phyloP scores from a whole-genome alignment of 2,888 invertebrate species.

The Pristionchus entomophagus region DNA sequence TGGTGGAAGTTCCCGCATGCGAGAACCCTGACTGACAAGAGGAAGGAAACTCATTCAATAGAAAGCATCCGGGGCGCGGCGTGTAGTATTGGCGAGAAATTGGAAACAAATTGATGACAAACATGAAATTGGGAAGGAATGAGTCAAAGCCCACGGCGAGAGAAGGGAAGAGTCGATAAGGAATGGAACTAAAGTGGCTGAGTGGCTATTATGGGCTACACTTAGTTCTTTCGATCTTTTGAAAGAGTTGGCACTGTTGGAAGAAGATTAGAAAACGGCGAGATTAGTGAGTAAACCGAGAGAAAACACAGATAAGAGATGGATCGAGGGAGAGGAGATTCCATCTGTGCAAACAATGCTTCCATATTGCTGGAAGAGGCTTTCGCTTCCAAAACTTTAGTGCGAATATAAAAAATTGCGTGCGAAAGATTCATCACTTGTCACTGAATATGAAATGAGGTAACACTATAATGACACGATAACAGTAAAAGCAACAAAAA shows the following conservation, averaged over 20 bases:
- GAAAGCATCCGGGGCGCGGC: not conserved
- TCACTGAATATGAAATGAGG: too few relatives aligned
- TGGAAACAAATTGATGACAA: constrained; percentile 10
- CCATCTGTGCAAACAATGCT: not conserved
- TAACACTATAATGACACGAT: too few relatives aligned
- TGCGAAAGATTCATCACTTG: too few relatives aligned
- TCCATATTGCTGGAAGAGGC: too few relatives aligned
- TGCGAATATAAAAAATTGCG: too few relatives aligned
- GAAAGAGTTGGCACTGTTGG: not conserved
- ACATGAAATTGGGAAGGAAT: not conserved
- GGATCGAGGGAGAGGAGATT: not conserved
- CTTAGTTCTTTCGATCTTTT: not conserved
- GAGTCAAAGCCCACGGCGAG: not conserved
- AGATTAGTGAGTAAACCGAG: constrained; percentile 6
- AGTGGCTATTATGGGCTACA: not conserved
- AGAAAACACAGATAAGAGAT: not conserved
- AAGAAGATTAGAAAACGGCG: not conserved
- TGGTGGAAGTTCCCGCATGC: not conserved
- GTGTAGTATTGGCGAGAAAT: not conserved
- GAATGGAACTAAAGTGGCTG: not conserved
- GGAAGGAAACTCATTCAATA: not conserved
- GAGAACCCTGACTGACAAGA: not conserved
- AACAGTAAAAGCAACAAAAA: not conserved
- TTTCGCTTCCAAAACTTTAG: too few relatives aligned
- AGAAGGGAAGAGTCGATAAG: not conserved